Percentiles rank a stretch among this genome's conserved stretches.
These are phyloP conservation scores for Sebastiscus albofasciatus DNA, from an alignment of 2,797 vertebrate species.

Conservation along the genomic window DNA sequence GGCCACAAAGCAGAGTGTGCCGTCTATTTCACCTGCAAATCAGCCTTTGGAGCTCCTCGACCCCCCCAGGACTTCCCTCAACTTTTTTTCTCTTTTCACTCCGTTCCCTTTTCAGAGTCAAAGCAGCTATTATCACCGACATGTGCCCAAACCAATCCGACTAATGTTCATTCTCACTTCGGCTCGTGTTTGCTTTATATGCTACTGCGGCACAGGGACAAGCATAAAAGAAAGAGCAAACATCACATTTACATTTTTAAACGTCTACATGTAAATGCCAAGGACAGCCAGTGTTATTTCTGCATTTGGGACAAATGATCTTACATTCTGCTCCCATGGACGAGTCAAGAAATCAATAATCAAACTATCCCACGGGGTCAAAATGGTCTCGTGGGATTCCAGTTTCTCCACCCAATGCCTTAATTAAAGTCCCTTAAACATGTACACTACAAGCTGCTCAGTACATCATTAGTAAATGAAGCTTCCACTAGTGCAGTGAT, in stretches of 20 bases:
- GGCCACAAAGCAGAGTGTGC: constrained; percentile 92
- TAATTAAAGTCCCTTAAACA: constrained; percentile 39
- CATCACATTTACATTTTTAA: constrained; percentile 8
- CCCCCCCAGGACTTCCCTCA: constrained; percentile 51
- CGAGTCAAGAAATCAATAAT: constrained; percentile 45
- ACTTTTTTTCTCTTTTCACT: constrained; percentile 55
- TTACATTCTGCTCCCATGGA: constrained; percentile 20
- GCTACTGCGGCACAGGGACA: neutral
- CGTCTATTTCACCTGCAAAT: constrained; percentile 95
- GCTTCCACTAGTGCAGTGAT: neutral
- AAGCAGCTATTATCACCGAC: constrained; percentile 45
- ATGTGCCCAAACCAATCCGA: constrained; percentile 38
- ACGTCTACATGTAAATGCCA: neutral
- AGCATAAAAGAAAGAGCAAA: constrained; percentile 12
- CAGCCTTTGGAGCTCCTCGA: constrained; percentile 84
- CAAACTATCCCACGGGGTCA: constrained; percentile 46
- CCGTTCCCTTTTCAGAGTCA: constrained; percentile 51
- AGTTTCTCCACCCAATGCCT: constrained; percentile 22
- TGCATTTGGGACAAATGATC: constrained; percentile 48
- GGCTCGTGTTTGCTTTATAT: constrained; percentile 9
- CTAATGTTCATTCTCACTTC: constrained; percentile 31
- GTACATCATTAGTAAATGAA: constrained; percentile 13
- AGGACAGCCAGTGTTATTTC: constrained; percentile 19
- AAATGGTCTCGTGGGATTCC: constrained; percentile 3
- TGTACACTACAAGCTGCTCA: constrained; percentile 27